phyloP scores from a whole-genome alignment of 2,113 vertebrate genomes.

The Poeciliopsis occidentalis region DNA sequence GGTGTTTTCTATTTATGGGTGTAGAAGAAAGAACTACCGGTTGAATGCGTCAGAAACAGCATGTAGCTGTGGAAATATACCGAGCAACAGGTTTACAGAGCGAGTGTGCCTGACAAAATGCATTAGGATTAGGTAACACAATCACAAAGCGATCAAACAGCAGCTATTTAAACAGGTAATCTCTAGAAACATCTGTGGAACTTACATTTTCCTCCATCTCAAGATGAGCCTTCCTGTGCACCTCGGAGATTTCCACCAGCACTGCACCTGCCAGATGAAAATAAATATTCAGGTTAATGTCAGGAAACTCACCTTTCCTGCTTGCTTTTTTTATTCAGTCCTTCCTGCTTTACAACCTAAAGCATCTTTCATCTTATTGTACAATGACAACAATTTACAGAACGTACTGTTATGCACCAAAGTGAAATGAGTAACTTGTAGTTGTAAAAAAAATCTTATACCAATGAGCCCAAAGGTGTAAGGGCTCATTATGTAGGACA shows the following conservation, averaged over 20 bases:
- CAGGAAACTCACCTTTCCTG: background rate
- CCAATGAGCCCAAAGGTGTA: background rate
- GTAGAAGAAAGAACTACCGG: background rate
- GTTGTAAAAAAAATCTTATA: background rate
- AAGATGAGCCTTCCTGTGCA: constrained; percentile 90
- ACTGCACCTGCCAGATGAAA: constrained; percentile 84
- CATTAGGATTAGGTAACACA: constrained; percentile 9
- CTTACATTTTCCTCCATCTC: constrained; percentile 93
- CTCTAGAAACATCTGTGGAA: constrained; percentile 31
- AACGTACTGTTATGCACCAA: background rate
- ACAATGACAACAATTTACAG: background rate
- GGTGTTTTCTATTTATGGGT: background rate
- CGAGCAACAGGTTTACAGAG: constrained; percentile 23
- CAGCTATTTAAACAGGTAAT: background rate
- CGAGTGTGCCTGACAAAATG: background rate
- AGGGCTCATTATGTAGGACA: background rate
- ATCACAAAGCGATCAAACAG: constrained; percentile 3
- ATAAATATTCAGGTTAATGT: constrained; percentile 5
- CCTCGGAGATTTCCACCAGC: constrained; percentile 91
- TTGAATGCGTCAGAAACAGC: constrained; percentile 22
- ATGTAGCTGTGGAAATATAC: background rate
- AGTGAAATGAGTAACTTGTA: background rate
- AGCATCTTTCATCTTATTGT: background rate
- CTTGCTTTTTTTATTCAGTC: constrained; percentile 2
- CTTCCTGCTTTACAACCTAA: background rate